A percentile compares a stretch with the other conserved stretches of the same genome.
Evolutionary conservation across 2,888 invertebrate genomes (phyloP).

Genomic region (Camptogramma bilineatum): DNA sequence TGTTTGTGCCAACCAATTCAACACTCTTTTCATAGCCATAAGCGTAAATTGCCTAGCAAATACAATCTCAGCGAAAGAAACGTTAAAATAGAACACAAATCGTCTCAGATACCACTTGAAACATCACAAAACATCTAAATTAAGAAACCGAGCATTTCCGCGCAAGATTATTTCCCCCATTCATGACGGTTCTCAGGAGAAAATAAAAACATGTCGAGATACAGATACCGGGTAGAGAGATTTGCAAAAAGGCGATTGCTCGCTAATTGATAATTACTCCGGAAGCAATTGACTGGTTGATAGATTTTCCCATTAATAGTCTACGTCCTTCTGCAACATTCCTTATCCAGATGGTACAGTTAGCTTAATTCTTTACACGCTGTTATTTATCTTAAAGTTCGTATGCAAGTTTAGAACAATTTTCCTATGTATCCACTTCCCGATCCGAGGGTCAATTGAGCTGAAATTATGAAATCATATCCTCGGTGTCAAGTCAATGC

Average conservation of each 20-base stretch:
- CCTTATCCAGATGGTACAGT: conserved; percentile 20
- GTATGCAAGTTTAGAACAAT: neutral
- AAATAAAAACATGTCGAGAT: conserved; percentile 35
- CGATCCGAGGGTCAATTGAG: too few species aligned
- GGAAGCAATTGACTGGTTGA: conserved; percentile 48
- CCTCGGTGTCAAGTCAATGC: too few species aligned
- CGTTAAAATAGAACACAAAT: conserved; percentile 22
- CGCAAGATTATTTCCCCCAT: conserved; percentile 26
- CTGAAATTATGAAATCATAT: too few species aligned
- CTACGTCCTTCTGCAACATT: conserved; percentile 19
- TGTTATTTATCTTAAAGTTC: too few species aligned
- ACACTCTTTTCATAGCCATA: too few species aligned
- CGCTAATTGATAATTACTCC: conserved; percentile 51
- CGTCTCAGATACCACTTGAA: conserved; percentile 27
- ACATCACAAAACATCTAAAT: conserved; percentile 43
- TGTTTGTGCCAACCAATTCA: too few species aligned
- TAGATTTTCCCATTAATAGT: conserved; percentile 41
- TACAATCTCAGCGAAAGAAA: conserved; percentile 3
- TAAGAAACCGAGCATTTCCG: conserved; percentile 38
- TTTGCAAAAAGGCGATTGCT: conserved; percentile 43
- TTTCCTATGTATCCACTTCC: neutral
- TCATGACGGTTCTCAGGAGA: conserved; percentile 36
- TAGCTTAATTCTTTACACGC: neutral
- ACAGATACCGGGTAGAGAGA: conserved; percentile 4
- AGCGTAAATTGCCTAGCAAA: neutral